phyloP scores from a whole-genome alignment of 2,888 invertebrate genomes.

The Drosophila heteroneura region DNA sequence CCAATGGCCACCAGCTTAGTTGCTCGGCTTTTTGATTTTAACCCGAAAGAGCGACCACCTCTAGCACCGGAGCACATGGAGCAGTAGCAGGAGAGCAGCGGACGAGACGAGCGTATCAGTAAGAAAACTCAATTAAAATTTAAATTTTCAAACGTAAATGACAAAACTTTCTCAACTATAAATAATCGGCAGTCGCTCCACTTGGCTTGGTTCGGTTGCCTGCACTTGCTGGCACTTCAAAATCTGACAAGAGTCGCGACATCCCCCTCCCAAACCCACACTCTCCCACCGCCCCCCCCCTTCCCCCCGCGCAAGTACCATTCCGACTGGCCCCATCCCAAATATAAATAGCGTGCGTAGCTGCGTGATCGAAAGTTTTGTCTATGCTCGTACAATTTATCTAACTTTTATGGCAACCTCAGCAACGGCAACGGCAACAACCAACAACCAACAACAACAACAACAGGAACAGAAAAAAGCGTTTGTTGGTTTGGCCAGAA shows the following conservation, averaged over 20 bases:
- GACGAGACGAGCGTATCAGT: constrained; percentile 27
- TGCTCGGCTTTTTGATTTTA: constrained; percentile 63
- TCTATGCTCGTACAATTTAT: constrained; percentile 77
- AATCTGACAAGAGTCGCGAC: constrained; percentile 67
- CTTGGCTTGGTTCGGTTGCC: constrained; percentile 55
- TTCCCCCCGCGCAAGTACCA: too few species aligned
- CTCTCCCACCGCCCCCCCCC: neutral
- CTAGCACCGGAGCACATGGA: constrained; percentile 6
- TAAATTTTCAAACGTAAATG: constrained; percentile 81
- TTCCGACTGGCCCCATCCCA: neutral
- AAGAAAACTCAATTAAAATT: constrained; percentile 81
- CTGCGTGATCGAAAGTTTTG: constrained; percentile 78
- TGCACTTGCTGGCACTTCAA: constrained; percentile 64
- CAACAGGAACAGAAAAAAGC: constrained; percentile 18
- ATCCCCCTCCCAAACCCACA: constrained; percentile 8
- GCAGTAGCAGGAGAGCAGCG: neutral
- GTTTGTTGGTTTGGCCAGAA: constrained; percentile 71
- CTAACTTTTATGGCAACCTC: constrained; percentile 78
- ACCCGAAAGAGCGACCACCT: constrained; percentile 16
- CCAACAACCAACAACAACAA: neutral
- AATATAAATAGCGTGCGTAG: constrained; percentile 67
- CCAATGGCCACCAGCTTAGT: constrained; percentile 44
- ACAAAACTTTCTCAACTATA: constrained; percentile 82
- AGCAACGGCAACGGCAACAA: constrained; percentile 46
- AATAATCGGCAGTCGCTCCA: constrained; percentile 74